Evolutionary conservation across 2,113 vertebrate species (phyloP), one percentile per base, ranked within the genome.

Genomic region (Vicugna pacos): DNA sequence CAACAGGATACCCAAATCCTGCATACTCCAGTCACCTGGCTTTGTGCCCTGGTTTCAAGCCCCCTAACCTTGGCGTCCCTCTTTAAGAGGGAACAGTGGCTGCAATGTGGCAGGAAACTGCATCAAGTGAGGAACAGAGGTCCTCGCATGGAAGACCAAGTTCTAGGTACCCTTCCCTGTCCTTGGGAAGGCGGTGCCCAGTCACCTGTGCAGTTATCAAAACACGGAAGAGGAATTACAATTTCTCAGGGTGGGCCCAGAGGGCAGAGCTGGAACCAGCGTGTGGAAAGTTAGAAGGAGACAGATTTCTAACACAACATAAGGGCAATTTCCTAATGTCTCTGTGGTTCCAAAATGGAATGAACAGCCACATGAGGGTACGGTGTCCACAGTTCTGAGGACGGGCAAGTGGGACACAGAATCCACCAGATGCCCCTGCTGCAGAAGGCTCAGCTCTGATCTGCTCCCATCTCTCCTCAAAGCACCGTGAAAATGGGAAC

Each of bases 311-410:
- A 72, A 46, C 9, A 19, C 8, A 28, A 28, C 3, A 0, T 2
- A 32, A 58, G 35, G 17, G 17, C 48, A 26, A 38, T 5, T 7
- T 88, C 35, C 80, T 46, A 26, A 2, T 4, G 42, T 38, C 22
- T 22, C 1, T 1, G 0, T 0, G 56, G 42, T 26, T 91, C 22
- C 16, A 38, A 15, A 64, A 79, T 0, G 19, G 50, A 58, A 79
- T 2, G 15, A 75, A 32, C 1, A n/a, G 22, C n/a, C 16, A 10
- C 0, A 15, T 0, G 20, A 46, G 22, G 52, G 20, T 54, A 3
- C 2, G 1, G 4, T 0, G 1, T 26, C 6, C 28, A 10, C 58
- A 58, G 0, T 11, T 58, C n/a, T 60, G 13, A 50, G 52, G 82
- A 69, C 26, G 19, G 81, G 48, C 1, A 14, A 62, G 48, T 9